Conservation (phyloP, 2,797 vertebrate species). For the Diceros bicornis region DNA sequence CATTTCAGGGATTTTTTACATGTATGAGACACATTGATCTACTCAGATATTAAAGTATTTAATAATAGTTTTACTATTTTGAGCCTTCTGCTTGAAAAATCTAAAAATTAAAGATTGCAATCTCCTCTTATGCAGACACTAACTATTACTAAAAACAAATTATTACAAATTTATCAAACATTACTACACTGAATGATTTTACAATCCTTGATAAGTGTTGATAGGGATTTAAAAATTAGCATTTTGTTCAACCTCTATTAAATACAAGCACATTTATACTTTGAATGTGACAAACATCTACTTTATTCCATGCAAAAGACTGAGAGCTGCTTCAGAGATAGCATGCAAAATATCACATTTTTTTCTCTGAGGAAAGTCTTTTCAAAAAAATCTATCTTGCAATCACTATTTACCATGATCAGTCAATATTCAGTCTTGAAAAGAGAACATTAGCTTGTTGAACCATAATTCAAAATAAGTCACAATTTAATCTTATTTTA, state of each 20-base stretch:
- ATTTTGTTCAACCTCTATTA: neutral
- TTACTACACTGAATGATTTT: slow-evolving; percentile 34
- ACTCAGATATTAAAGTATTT: slow-evolving; percentile 9
- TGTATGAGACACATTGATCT: neutral
- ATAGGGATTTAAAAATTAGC: neutral
- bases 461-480: slow-evolving; percentile 81
- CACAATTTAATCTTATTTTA: slow-evolving; percentile 79
- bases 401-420: slow-evolving; percentile 61
- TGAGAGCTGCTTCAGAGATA: slow-evolving; percentile 21
- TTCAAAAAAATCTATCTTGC: neutral
- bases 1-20: slow-evolving; percentile 50
- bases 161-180: slow-evolving; percentile 41
- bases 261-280: slow-evolving; percentile 1
- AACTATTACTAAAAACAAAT: slow-evolving; percentile 37
- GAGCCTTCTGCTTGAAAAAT: slow-evolving; percentile 17
- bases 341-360: neutral
- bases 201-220: slow-evolving; percentile 27
- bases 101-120: slow-evolving; percentile 38
- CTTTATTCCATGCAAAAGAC: neutral
- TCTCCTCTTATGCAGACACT: neutral
- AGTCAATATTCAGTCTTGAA: slow-evolving; percentile 51
- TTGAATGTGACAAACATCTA: neutral
- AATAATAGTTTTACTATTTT: neutral
- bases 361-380: neutral
- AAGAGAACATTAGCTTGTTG: slow-evolving; percentile 72